Evolutionary conservation across 2,113 vertebrate genomes (phyloP), one percentile per base, ranked within the genome.

Genomic region (Ranitomeya variabilis): DNA sequence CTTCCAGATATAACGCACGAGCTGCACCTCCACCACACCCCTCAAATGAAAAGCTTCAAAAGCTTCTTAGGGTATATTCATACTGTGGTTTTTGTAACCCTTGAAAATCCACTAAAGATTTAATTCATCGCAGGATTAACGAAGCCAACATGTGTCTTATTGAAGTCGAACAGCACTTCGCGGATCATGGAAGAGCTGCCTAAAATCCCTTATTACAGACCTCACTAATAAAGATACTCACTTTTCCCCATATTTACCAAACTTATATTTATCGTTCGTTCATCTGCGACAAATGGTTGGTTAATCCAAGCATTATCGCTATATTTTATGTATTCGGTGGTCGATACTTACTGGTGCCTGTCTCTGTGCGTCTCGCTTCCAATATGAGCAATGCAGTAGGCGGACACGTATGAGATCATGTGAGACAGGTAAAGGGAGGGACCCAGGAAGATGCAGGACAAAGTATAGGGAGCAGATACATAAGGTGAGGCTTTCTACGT

Each of bases 391-490:
- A 60, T 45, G 71, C 18, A 45, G 87, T 77, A 59, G 80, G 87
- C 9, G 59, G 80, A 57, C 37, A 23, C 15, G 16, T 11, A 37
- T 77, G 87, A 88, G 80, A 84, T 88, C 87, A 83, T 26, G 59
- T 31, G 80, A 5, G 37, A 5, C 37, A 45, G 54, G 59, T 77
- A 78, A 45, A 55, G 87, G 87, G 80, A 66, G 81, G 87, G 57
- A 88, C 15, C n/a, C 87, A 88, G 87, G 87, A 88, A 88, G 80
- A 69, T 76, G 59, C 59, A 77, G 87, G 54, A 21, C 76, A 67
- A 52, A 74, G 26, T 82, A 59, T 60, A 64, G 55, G 79, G 67
- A 76, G 37, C 67, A 64, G 10, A 21, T 51, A 54, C 69, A 16
- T 14, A 69, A 88, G 80, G 71, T 84, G 67, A 88, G 87, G 19